A percentile compares a stretch with the other conserved stretches of the same genome.
phyloP scores from a whole-genome alignment of 1,140 invertebrate genomes.

The Lepidostoma basale region DNA sequence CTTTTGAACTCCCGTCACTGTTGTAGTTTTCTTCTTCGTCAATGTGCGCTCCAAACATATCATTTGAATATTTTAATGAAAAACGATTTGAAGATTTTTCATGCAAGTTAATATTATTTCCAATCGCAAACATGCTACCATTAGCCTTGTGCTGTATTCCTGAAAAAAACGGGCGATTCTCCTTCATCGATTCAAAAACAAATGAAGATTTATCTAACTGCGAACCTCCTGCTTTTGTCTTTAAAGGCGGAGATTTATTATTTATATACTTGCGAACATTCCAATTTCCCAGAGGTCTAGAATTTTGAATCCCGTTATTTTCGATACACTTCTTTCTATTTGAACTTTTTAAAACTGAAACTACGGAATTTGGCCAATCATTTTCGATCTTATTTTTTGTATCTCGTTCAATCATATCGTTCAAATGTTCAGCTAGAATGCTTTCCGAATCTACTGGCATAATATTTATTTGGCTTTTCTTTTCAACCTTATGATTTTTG shows the following conservation, averaged over 20 bases:
- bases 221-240: not conserved
- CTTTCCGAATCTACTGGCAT: constrained; percentile 11
- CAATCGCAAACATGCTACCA: not conserved
- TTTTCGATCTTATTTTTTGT: not conserved
- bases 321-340: no score
- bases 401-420: constrained; percentile 15
- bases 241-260: not conserved
- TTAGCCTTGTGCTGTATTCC: not conserved
- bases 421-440: constrained; percentile 14
- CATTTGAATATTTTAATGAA: constrained; percentile 3
- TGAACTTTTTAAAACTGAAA: no score
- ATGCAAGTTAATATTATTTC: not conserved
- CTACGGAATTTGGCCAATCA: not conserved
- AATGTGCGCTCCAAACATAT: constrained; percentile 7
- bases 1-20: not conserved
- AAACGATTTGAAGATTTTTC: not conserved
- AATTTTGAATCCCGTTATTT: constrained; percentile 2
- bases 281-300: constrained; percentile 25
- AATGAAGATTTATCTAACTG: not conserved
- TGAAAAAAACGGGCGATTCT: not conserved
- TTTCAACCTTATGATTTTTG: not conserved
- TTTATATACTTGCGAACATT: constrained; percentile 6
- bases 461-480: no score
- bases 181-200: not conserved
- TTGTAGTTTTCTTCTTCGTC: not conserved